phyloP scores from a whole-genome alignment of 2,113 vertebrate genomes.

The Xyliphius kryptos region DNA sequence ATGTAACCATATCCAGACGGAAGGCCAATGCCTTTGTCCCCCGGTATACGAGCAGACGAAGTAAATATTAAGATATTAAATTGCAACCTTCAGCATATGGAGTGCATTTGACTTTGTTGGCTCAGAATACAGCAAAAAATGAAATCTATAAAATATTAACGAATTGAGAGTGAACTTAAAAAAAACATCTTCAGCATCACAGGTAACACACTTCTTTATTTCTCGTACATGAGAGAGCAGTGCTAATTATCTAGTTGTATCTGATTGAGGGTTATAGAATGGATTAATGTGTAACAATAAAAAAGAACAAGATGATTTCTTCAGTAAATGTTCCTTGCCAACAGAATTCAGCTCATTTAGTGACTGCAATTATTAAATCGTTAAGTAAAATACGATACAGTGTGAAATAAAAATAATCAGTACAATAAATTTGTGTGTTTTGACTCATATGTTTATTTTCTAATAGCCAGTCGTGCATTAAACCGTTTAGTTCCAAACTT shows the following conservation, averaged over 20 bases:
- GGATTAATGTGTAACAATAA: too few species aligned
- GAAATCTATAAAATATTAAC: background rate
- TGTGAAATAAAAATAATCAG: too few species aligned
- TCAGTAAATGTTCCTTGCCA: too few species aligned
- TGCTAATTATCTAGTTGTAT: conserved; percentile 7
- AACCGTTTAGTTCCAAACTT: too few species aligned
- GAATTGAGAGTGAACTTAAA: background rate
- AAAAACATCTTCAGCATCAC: background rate
- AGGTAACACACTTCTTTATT: conserved; percentile 7
- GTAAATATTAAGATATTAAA: conserved; percentile 4
- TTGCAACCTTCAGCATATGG: conserved; percentile 16
- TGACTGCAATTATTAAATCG: too few species aligned
- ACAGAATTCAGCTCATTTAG: too few species aligned
- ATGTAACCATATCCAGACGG: conserved; percentile 21
- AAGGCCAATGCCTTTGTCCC: conserved; percentile 13
- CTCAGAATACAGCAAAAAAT: background rate
- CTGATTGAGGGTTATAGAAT: too few species aligned
- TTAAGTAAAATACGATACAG: too few species aligned
- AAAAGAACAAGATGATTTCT: too few species aligned
- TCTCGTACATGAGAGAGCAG: background rate
- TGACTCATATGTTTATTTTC: too few species aligned
- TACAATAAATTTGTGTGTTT: too few species aligned
- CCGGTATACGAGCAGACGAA: conserved; percentile 3
- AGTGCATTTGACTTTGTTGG: background rate
- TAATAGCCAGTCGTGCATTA: too few species aligned